These are phyloP conservation scores for Endomychus coccineus DNA, from an alignment of 2,888 invertebrate species.

Conservation along the genomic window DNA sequence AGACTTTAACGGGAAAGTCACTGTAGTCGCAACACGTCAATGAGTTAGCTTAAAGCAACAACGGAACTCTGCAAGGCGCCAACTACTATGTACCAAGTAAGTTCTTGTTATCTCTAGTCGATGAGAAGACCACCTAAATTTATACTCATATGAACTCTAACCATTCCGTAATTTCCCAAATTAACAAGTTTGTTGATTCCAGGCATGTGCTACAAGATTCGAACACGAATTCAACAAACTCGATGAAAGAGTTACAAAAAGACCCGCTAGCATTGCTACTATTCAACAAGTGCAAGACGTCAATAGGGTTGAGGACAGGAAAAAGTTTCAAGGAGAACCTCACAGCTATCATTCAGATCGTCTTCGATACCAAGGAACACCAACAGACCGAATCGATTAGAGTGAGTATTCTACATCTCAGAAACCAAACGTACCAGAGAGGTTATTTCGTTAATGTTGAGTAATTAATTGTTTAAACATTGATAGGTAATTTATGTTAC, in stretches of 20 bases:
- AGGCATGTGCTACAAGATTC: slow-evolving; percentile 38
- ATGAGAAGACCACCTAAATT: no score
- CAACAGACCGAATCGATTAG: slow-evolving; percentile 43
- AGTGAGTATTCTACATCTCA: no score
- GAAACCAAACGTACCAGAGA: no score
- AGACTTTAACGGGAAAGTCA: slow-evolving; percentile 48
- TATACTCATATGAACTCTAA: no score
- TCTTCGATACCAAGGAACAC: slow-evolving; percentile 32
- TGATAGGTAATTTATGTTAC: no score
- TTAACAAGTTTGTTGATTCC: neutral
- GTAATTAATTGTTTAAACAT: no score
- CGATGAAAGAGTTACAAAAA: slow-evolving; percentile 25
- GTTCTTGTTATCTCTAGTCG: no score
- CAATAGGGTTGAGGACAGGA: slow-evolving; percentile 16
- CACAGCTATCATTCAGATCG: slow-evolving; percentile 35
- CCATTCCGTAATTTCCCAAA: no score
- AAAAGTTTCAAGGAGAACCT: slow-evolving; percentile 35
- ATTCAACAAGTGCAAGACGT: slow-evolving; percentile 38
- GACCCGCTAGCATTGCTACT: slow-evolving; percentile 51
- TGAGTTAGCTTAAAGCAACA: no score
- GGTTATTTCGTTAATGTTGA: no score
- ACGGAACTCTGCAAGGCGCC: no score
- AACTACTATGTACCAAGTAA: slow-evolving; percentile 52
- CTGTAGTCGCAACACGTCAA: no score
- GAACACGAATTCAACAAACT: slow-evolving; percentile 24